Evolutionary conservation across 2,888 invertebrate species (phyloP), one percentile per base, ranked within the genome.

Genomic region (Apoderus coryli): DNA sequence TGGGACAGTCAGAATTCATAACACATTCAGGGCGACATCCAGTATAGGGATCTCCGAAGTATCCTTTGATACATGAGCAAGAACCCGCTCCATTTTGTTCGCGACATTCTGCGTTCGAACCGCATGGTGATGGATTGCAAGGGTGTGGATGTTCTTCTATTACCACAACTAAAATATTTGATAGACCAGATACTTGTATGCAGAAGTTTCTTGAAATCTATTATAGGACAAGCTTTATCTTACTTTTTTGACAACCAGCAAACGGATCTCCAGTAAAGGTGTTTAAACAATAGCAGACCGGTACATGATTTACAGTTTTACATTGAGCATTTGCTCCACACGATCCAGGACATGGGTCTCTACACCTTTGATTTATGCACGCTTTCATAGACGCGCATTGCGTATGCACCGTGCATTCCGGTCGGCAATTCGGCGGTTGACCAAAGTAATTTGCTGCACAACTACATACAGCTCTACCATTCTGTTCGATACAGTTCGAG

Each of bases 21-120:
- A 84, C 74, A 54, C 88, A 88, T 65, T 88, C 85, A 14, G 86
- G 86, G 50, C 82, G 67, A 55, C 88, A 88, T 49, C 80, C 79
- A 24, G 76, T 63, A 48, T 86, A 84, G 2, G 86, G 86, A 61
- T 86, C 84, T 29, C 88, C 86, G 47, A 74, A 77, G 56, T 82
- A 86, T 47, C 82, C 81, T 34, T 75, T 69, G 39, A 81, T 61
- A 59, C 86, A 88, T 38, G 71, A 66, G 56, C 86, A 88, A 37
- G 85, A 80, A 26, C 84, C 85, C 33, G 76, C 76, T 43, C 77
- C 79, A 49, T 78, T 72, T 47, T 73, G 67, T 60, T 81, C 80
- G 57, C 73, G 78, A 58, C 89, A 89, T 43, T 80, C 59, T 29
- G 89, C 84, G 54, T 88, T 88, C 16, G 76, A 67, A 34, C 88